These are phyloP conservation scores for Aromia moschata DNA, from an alignment of 2,888 invertebrate species.

Conservation along the genomic window DNA sequence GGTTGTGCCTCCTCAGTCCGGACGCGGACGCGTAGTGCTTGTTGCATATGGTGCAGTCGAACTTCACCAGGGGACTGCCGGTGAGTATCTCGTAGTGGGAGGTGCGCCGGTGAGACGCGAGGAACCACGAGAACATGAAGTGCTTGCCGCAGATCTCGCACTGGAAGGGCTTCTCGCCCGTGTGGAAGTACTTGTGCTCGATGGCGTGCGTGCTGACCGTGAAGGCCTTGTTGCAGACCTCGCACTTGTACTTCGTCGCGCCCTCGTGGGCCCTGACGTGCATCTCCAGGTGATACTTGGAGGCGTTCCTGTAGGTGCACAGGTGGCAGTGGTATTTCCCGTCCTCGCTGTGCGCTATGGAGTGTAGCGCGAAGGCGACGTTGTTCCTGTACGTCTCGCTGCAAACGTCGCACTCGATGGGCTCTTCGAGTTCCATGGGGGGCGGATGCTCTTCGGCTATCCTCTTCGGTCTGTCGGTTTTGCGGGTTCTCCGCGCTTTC, in stretches of 20 bases:
- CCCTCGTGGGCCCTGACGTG: constrained; percentile 63
- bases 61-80: constrained; percentile 55
- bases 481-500: constrained; percentile 9
- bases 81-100: constrained; percentile 64
- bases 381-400: constrained; percentile 65
- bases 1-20: constrained; percentile 61
- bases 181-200: constrained; percentile 56
- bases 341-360: constrained; percentile 52
- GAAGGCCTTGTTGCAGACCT: constrained; percentile 56
- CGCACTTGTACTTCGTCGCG: constrained; percentile 60
- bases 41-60: constrained; percentile 65
- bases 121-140: constrained; percentile 64
- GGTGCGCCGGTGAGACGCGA: constrained; percentile 63
- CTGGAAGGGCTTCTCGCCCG: constrained; percentile 63
- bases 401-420: constrained; percentile 67
- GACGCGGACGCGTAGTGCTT: constrained; percentile 59
- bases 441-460: constrained; percentile 41
- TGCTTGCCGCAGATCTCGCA: constrained; percentile 67
- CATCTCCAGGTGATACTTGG: constrained; percentile 57
- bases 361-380: constrained; percentile 53
- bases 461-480: constrained; percentile 27
- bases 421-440: constrained; percentile 48
- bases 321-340: constrained; percentile 55
- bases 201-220: constrained; percentile 54
- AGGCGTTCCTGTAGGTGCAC: constrained; percentile 54